Base-by-base conservation (phyloP, 1,140 invertebrate genomes). In the Drosophila punjabiensis region DNA sequence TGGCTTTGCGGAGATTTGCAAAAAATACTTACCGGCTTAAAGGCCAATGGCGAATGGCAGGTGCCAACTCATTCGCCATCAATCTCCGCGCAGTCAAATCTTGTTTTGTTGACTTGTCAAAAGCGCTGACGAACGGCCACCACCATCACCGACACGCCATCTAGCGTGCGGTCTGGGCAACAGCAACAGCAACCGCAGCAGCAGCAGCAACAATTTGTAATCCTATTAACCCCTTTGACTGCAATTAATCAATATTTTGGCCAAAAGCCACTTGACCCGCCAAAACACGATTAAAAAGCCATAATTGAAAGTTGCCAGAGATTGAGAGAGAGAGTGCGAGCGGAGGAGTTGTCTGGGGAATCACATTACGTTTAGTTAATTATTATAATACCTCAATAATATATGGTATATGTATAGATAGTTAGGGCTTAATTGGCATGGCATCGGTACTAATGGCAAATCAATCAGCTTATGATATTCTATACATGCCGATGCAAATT, bases 201-300 rank as follows among this genome's bases (percentile, higher is more conserved):
- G 11, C 66, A 48, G 5, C 58, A 59, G 24, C 63, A 60, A 71
- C 66, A 78, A 47, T 56, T 68, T 81, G 75, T 89, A 85, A 90
- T 85, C 75, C 75, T 89, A 89, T 89, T 89, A 89, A 82, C 86
- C 85, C 88, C 76, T 79, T 79, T 82, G 82, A 76, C 82, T 74
- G 58, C 75, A 77, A 90, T 85, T 90, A 90, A 82, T 82, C 82
- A 89, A 84, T 73, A 65, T 45, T 70, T 71, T 76, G 61, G 53
- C 62, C 79, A 63, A 53, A 53, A 80, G 76, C 76, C 77, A 80
- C 69, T 80, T 61, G 64, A 60, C 61, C 66, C 50, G 39, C 45
- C 39, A 48, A 62, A 65, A 50, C 47, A 33, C 45, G 67, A 76
- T 73, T 62, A 47, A 60, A 70, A 65, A 53, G 50, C 45, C 52